Base-by-base conservation (phyloP, 2,888 invertebrate genomes). In the Drosophila putrida region DNA sequence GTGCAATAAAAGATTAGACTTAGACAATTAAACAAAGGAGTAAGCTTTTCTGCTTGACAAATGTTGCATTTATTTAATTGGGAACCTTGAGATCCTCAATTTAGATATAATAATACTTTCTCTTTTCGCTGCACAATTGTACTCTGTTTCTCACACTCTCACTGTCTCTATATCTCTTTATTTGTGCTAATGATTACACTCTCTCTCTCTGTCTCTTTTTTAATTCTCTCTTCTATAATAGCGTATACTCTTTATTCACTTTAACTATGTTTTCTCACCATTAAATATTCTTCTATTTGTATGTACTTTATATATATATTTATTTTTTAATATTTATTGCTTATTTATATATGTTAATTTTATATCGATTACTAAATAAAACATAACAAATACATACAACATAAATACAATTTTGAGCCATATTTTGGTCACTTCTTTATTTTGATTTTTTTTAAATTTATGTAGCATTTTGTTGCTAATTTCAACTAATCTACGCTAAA, bases 401-500 rank as follows among this genome's bases (percentile, higher is more conserved):
- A 53, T 33, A 59, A 65, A 60, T 69, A 74, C 13, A 67, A 60
- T 70, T 78, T 72, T 51, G 73, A 77, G 84, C 75, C 65, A 66
- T 58, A 20, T 74, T 62, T 25, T 43, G 71, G 74, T 59, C 78
- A 51, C 54, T 60, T 66, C 49, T 71, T 60, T 64, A 55, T 63
- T 69, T 77, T 75, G n/a, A 80, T 76, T 75, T 69, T 73, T 87
- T 84, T 85, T 81, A 80, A 6, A 4, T 75, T 90, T 90, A 90
- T 90, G 84, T 80, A 90, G 90, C 90, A 80, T 64, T 89, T 89
- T 63, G 39, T 71, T 90, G 90, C 90, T 90, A 74, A 57, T 82
- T 88, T 81, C 71, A 70, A 54, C 36, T 44, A 66, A 51, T 61
- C 31, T 43, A 61, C 51, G 74, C 78, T 86, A 81, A 82, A 79